Evolutionary conservation across 2,888 invertebrate genomes (phyloP), one percentile per base, ranked within the genome.

Genomic region (Apodemia hepburni): DNA sequence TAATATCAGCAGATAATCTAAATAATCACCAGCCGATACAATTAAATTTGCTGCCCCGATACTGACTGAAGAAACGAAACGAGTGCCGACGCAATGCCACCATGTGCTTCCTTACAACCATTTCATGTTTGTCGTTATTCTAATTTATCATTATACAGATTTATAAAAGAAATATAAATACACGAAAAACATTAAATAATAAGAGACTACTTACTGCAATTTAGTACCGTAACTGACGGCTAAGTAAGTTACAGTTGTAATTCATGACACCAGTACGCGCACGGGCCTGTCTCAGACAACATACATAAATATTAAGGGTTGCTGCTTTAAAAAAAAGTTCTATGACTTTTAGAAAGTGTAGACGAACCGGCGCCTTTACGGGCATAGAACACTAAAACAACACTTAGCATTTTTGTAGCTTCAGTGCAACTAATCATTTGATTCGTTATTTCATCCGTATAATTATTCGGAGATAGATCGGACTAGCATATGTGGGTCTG

Each of bases 121-220:
- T 59, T 63, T 51, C 65, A 63, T 65, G 45, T 58, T 63, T 59
- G 64, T 59, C 27, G 64, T 65, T 64, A 65, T 29, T 58, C 59
- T 59, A 64, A 17, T 49, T 61, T 60, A 65, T 58, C 61, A 62
- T 62, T 51, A 65, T 62, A 62, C 62, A 47, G 49, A 66, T 59
- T 64, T 63, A 66, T 64, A 59, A 71, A 66, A 68, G 71, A 61
- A 61, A 62, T 59, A 62, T 62, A 62, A 64, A 63, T 66, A 64
- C 64, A 66, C 66, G 73, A 69, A 69, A 71, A 71, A 71, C 71
- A 72, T 71, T 69, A 70, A 75, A 72, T 71, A 73, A 73, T 73
- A 73, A 72, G 70, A 60, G 22, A 64, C 61, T 68, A 72, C 66
- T 72, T 69, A 75, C 71, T 74, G 73, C 70, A 70, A 75, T 76